Evolutionary conservation across 2,113 vertebrate genomes (phyloP).

Genomic region (Lepidothrix coronata): DNA sequence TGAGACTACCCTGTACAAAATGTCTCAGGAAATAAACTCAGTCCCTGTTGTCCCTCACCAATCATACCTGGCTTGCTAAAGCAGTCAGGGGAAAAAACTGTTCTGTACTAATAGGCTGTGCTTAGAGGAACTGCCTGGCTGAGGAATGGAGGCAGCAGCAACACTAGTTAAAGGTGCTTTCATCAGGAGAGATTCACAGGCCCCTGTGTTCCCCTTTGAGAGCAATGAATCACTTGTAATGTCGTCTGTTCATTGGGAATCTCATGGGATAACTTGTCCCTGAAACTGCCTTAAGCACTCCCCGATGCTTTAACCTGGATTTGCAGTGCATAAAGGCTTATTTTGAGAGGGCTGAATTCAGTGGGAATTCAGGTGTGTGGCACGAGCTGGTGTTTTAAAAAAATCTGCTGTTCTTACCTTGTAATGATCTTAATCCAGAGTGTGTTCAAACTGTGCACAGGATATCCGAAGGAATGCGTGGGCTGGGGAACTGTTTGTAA

Average conservation of each 20-base stretch:
- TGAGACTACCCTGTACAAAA: neutral
- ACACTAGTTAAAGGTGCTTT: neutral
- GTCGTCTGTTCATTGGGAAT: neutral
- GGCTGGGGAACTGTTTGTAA: neutral
- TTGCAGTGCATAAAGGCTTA: neutral
- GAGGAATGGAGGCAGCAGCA: neutral
- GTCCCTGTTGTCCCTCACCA: neutral
- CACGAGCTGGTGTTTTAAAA: neutral
- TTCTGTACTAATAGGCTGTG: accelerated
- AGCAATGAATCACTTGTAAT: accelerated
- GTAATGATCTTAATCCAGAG: neutral
- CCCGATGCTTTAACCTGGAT: neutral
- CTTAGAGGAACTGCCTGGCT: neutral
- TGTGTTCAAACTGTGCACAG: neutral
- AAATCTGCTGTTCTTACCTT: neutral
- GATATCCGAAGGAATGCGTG: accelerated
- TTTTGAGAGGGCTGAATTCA: neutral
- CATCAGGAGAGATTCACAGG: neutral
- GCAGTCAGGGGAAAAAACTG: accelerated
- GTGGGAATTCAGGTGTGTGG: neutral
- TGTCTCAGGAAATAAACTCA: neutral
- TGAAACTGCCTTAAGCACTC: neutral
- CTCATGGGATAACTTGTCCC: neutral
- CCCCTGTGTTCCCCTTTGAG: neutral
- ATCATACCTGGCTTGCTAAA: neutral